Conservation (phyloP, 2,797 vertebrate species). For the Macropus fuliginosus region DNA sequence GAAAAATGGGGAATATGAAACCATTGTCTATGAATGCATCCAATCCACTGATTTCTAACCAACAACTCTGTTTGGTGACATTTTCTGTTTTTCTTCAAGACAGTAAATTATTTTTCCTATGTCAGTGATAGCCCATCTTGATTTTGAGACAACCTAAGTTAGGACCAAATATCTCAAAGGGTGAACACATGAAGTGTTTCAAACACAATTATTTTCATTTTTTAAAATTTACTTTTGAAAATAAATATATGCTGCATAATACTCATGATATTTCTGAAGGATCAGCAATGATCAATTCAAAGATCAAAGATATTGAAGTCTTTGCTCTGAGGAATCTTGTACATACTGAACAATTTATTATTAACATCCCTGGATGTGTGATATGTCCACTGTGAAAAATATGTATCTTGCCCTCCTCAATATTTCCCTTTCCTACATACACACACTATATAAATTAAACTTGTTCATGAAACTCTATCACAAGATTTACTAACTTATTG, state of each 20-base stretch:
- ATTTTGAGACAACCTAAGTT: not conserved
- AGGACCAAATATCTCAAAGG: not conserved
- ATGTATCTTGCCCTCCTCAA: not conserved
- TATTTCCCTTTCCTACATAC: not conserved
- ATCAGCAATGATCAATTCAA: not conserved
- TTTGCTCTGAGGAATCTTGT: not conserved
- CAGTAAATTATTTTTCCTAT: not conserved
- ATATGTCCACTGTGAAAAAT: not conserved
- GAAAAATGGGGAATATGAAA: not conserved
- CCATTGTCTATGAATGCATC: not conserved
- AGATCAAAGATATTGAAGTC: constrained; percentile 11
- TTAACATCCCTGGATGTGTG: not conserved
- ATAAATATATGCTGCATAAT: not conserved
- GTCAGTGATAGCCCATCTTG: not conserved
- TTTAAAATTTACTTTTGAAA: not conserved
- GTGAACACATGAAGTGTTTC: not conserved
- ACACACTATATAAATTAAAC: not conserved
- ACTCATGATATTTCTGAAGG: not conserved
- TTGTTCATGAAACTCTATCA: constrained; percentile 50
- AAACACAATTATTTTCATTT: not conserved
- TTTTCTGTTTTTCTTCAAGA: not conserved
- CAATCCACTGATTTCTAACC: not conserved
- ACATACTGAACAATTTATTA: constrained; percentile 9
- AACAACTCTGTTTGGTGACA: not conserved
- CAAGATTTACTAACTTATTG: constrained; percentile 58